Evolutionary conservation across 2,888 invertebrate species (phyloP), one percentile per base, ranked within the genome.

Genomic region (Amiota minor): DNA sequence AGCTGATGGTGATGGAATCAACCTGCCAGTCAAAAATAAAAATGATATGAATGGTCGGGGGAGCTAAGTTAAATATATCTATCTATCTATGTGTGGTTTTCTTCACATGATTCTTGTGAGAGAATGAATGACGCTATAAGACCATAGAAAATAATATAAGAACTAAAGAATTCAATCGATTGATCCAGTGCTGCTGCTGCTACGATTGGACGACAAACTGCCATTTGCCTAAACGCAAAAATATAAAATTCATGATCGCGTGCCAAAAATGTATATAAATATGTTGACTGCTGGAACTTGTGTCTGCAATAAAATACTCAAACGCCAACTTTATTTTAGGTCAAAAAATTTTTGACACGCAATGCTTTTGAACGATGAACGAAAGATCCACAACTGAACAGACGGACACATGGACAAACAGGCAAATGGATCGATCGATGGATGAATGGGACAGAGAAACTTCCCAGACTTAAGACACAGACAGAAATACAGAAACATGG

Each of bases 251-350:
- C 81, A 82, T 82, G 81, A 83, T 83, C 83, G 83, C 83, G 83
- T 83, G 85, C 83, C 85, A 83, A 83, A 85, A 84, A 83, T 83
- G 80, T 85, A 85, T 83, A 85, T 85, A 79, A 83, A 83, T 85
- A 85, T 83, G 82, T 84, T 83, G 85, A 83, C 84, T 84, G 83
- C 84, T 85, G 79, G 81, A 85, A 84, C 84, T 85, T 84, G 81
- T 85, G 85, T 84, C 84, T 85, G 85, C 83, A 83, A 83, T 83
- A 83, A 83, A 83, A 83, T 84, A 85, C 85, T 84, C 83, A 85
- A 84, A 82, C 85, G 83, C 84, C 85, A 83, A 83, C 82, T 85
- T 85, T 85, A 85, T 84, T 83, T 83, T 84, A 81, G 85, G 84
- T 85, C 83, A 85, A 82, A 85, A 83, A 80, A 76, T 81, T 53